phyloP scores from a whole-genome alignment of 2,113 vertebrate genomes.

The Glaucomys volans region DNA sequence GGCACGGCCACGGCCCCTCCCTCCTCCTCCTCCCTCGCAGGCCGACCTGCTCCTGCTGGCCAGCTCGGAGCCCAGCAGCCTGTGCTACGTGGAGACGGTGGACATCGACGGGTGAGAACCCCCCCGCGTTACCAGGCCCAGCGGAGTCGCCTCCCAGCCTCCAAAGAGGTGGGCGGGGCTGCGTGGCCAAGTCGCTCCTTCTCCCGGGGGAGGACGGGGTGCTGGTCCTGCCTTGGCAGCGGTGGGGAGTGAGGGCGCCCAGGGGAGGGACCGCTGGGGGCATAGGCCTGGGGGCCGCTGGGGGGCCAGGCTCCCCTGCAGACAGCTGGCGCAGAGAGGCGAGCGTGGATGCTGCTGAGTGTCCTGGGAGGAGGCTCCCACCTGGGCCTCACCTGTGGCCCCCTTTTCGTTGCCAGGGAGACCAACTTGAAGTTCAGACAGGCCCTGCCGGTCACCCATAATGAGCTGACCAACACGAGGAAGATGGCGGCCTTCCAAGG shows the following conservation, averaged over 20 bases:
- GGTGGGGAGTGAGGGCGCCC: too few relatives aligned
- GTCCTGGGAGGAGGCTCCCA: neutral
- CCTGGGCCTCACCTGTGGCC: fast-evolving
- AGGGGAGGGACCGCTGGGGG: too few relatives aligned
- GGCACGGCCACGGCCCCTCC: too few relatives aligned
- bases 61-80: constrained; percentile 95
- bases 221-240: too few relatives aligned
- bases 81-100: constrained; percentile 96
- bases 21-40: constrained; percentile 16
- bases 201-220: too few relatives aligned
- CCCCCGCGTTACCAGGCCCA: fast-evolving
- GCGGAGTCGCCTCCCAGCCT: neutral
- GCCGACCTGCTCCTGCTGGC: constrained; percentile 94
- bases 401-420: constrained; percentile 87
- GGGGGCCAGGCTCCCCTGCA: neutral
- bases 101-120: constrained; percentile 95
- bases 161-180: fast-evolving
- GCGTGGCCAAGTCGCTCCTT: too few relatives aligned
- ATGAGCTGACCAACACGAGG: constrained; percentile 85
- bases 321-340: neutral
- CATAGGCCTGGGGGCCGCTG: too few relatives aligned
- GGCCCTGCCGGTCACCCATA: constrained; percentile 90
- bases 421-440: constrained; percentile 96
- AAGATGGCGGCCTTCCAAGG: constrained; percentile 91
- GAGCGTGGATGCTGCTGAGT: too few relatives aligned